A percentile compares a stretch with the other conserved stretches of the same genome.
Evolutionary conservation across 2,888 invertebrate species (phyloP).

Genomic region (Epinotia brunnichana): DNA sequence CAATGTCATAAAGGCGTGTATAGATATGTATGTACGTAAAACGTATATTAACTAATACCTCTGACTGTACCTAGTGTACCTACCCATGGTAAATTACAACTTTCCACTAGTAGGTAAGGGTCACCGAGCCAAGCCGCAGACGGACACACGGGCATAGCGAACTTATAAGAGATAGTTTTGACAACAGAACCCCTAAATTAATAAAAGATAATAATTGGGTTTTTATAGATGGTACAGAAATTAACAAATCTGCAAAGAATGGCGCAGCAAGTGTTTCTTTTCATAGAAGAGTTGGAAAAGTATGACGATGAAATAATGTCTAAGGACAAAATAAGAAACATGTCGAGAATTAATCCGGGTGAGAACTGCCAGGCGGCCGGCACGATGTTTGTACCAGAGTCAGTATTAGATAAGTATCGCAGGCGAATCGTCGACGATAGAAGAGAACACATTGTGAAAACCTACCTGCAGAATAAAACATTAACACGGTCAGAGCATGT

Average conservation of each 20-base stretch:
- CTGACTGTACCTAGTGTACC: no score
- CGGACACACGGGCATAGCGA: no score
- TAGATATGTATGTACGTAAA: no score
- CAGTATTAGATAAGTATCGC: not conserved
- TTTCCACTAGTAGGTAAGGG: no score
- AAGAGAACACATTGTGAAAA: slow-evolving; percentile 7
- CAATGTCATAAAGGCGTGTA: no score
- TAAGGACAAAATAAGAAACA: not conserved
- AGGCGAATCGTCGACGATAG: not conserved
- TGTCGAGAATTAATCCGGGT: not conserved
- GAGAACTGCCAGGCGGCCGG: slow-evolving; percentile 13
- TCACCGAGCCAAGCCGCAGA: no score
- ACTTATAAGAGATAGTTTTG: no score
- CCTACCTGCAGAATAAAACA: not conserved
- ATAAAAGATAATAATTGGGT: not conserved
- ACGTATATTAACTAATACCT: no score
- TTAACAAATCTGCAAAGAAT: slow-evolving; percentile 11
- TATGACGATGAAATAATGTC: not conserved
- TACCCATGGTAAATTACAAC: no score
- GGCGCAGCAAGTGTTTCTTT: slow-evolving; percentile 9
- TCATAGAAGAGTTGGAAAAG: not conserved
- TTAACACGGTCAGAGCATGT: not conserved
- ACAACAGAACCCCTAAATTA: not conserved
- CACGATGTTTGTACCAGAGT: not conserved
- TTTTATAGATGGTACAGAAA: slow-evolving; percentile 16